These are phyloP conservation scores for Micrastur ruficollis DNA, from an alignment of 2,797 vertebrate genomes.

Conservation along the genomic window DNA sequence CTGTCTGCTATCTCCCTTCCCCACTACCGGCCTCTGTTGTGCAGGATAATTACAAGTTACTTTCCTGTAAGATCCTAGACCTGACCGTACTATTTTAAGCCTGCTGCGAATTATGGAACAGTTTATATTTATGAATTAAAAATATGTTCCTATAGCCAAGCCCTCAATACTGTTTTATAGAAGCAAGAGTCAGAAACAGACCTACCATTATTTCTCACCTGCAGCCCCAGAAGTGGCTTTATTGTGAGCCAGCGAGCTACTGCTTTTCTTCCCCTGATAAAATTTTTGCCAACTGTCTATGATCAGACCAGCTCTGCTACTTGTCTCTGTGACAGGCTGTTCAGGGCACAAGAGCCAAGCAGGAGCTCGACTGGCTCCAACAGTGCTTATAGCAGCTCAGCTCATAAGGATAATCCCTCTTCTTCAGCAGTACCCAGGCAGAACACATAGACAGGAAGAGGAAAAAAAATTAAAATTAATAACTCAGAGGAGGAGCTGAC, in stretches of 20 bases:
- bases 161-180: neutral
- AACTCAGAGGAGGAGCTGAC: neutral
- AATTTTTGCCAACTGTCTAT: neutral
- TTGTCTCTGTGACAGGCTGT: neutral
- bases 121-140: neutral
- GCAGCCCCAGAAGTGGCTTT: neutral
- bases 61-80: neutral
- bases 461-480: neutral
- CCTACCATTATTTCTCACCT: neutral
- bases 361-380: neutral
- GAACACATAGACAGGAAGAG: neutral
- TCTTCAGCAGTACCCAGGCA: neutral
- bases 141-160: neutral
- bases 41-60: neutral
- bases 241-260: neutral
- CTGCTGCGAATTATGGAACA: neutral
- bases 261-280: neutral
- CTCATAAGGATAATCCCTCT: neutral
- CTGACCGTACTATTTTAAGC: neutral
- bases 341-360: neutral
- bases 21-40: neutral
- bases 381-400: neutral
- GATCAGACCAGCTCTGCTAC: neutral
- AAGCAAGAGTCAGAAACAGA: neutral
- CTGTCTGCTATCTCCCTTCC: neutral